These are phyloP conservation scores for Gallinago jamesoni DNA, from an alignment of 2,113 vertebrate species.

Conservation along the genomic window DNA sequence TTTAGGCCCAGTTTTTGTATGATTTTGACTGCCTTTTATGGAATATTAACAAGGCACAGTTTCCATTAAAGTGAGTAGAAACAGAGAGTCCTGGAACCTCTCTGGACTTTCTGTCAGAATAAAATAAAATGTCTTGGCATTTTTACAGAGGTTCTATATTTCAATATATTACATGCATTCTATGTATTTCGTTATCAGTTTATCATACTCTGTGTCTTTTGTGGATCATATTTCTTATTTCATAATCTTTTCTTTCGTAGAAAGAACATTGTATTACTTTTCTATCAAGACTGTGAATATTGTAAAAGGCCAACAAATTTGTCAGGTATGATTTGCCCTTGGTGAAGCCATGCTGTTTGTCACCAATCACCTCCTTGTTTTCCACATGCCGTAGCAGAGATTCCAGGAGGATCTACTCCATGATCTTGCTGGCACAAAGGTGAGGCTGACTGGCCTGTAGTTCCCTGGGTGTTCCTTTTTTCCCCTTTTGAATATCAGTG, in stretches of 20 bases:
- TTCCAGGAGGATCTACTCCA: too few relatives aligned
- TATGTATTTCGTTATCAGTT: not conserved
- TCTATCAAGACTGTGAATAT: too few relatives aligned
- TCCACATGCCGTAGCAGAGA: too few relatives aligned
- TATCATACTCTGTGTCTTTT: not conserved
- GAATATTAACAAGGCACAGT: not conserved
- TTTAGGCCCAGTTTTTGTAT: not conserved
- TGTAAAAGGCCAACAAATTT: too few relatives aligned
- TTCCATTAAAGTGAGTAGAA: not conserved
- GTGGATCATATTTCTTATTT: not conserved
- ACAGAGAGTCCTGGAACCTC: not conserved
- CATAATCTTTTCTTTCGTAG: not conserved
- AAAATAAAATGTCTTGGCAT: not conserved
- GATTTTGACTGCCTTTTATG: not conserved
- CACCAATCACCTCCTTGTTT: too few relatives aligned
- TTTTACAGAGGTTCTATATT: not conserved
- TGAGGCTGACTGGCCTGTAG: too few relatives aligned
- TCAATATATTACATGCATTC: not conserved
- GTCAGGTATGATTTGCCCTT: too few relatives aligned
- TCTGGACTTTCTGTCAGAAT: not conserved
- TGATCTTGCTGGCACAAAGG: too few relatives aligned
- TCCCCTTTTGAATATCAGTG: too few relatives aligned
- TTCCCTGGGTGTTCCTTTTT: too few relatives aligned
- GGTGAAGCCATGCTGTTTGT: too few relatives aligned
- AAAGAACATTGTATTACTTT: not conserved